These are phyloP conservation scores for Camponotus floridanus DNA, from an alignment of 1,140 invertebrate species.

Conservation along the genomic window DNA sequence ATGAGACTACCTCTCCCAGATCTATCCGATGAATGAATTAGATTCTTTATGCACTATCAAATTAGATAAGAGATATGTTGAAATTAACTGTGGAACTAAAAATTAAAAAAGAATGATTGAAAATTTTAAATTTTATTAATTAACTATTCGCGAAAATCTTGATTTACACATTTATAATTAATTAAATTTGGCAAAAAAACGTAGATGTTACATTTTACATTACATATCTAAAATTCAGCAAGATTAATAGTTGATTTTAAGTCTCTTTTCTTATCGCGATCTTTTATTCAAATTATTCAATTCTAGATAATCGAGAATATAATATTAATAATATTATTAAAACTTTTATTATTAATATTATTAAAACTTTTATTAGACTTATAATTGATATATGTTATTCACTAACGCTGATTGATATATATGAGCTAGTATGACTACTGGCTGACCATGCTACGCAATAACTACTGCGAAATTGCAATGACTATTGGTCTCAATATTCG, in stretches of 20 bases:
- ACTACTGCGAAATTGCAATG: conserved; percentile 52
- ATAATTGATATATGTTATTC: conserved; percentile 29
- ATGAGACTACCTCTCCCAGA: conserved; percentile 75
- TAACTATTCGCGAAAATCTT: not conserved
- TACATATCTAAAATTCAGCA: not conserved
- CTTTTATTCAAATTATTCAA: conserved; percentile 19
- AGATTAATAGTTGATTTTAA: not conserved
- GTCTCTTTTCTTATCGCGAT: too few relatives aligned
- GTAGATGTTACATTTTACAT: not conserved
- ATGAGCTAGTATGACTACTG: conserved; percentile 39
- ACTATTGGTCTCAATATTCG: not conserved
- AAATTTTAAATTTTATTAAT: conserved; percentile 20
- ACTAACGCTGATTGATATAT: conserved; percentile 22
- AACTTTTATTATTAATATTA: conserved; percentile 21
- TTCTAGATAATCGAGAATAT: conserved; percentile 14
- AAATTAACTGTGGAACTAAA: not conserved
- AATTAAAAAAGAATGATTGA: not conserved
- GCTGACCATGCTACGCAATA: conserved; percentile 42
- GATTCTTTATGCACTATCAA: conserved; percentile 10
- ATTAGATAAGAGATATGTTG: conserved; percentile 24
- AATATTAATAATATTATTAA: conserved; percentile 38
- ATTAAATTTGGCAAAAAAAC: not conserved
- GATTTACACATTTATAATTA: not conserved
- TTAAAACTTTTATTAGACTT: conserved; percentile 45
- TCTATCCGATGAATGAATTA: conserved; percentile 57